These are phyloP conservation scores for Sylvicola fuscatus DNA, from an alignment of 2,888 invertebrate genomes.

Conservation along the genomic window DNA sequence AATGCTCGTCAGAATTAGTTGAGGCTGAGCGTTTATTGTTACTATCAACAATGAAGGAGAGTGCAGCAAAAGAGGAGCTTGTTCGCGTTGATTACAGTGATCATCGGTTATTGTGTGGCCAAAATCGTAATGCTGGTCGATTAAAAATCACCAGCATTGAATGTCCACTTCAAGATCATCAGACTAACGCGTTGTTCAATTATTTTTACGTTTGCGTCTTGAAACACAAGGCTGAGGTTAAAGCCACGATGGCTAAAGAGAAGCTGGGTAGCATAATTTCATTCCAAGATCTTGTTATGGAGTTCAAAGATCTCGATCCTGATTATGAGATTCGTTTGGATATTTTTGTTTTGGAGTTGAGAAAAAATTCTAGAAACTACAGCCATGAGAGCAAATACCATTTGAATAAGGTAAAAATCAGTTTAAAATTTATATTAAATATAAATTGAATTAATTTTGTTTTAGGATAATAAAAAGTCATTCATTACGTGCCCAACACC, in stretches of 20 bases:
- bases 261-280: constrained; percentile 4
- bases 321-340: constrained; percentile 25
- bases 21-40: constrained; percentile 29
- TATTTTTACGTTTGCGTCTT: constrained; percentile 23
- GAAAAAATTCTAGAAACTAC: constrained; percentile 14
- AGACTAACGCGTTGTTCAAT: constrained; percentile 21
- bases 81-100: constrained; percentile 5
- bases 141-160: constrained; percentile 16
- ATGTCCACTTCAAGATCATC: constrained; percentile 16
- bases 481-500: neutral
- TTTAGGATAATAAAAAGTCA: neutral
- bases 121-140: constrained; percentile 6
- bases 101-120: neutral
- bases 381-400: constrained; percentile 20
- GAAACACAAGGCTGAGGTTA: constrained; percentile 10
- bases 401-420: constrained; percentile 11
- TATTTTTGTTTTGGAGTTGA: constrained; percentile 26
- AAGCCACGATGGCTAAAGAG: constrained; percentile 2
- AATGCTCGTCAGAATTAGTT: constrained; percentile 27
- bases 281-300: constrained; percentile 19
- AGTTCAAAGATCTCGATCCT: constrained; percentile 18
- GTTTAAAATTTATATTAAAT: neutral
- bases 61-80: constrained; percentile 4
- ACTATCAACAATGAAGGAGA: constrained; percentile 17
- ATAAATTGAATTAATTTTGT: neutral